Evolutionary conservation across 2,113 vertebrate species (phyloP), one percentile per base, ranked within the genome.

Genomic region (Macquaria ambigua): DNA sequence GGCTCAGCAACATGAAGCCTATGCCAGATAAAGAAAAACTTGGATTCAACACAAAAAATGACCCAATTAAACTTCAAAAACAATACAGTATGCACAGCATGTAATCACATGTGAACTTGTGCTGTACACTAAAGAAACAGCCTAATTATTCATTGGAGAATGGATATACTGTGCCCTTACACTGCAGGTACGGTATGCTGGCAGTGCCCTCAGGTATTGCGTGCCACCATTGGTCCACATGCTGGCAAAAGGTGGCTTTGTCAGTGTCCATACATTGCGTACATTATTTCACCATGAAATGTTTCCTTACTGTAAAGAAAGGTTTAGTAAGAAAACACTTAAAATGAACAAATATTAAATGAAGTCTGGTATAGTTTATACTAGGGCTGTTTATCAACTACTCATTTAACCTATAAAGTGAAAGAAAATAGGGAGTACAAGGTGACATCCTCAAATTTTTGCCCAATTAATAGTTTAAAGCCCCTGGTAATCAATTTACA

Each of bases 61-160:
- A 75, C 83, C 87, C 89, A 92, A 91, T 91, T 90, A 88, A 89
- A 92, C 79, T 85, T 87, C 34, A 87, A 91, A 86, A 87, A 79
- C 77, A 48, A 88, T 77, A 77, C 75, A 80, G 74, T 69, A 82
- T 63, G 52, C 34, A 43, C 73, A 82, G 50, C 83, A 81, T 84
- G 83, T 74, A 53, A 41, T 85, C 43, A 9, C 67, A 78, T 64
- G 63, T 73, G 83, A 89, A 89, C 52, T 39, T 59, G 50, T 41
- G 63, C 67, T 84, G 28, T 72, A 25, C 25, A n/a, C 31, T 43
- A n/a, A 76, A 77, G 3, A 75, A 74, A 56, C 25, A 14, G 6
- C 8, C 25, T 66, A 63, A 81, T 81, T 67, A 69, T 83, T 73
- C 8, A 53, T 37, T 37, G 28, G 16, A 79, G 41, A 66, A 63